Percentiles rank a stretch among this genome's conserved stretches.
phyloP scores from a whole-genome alignment of 1,140 invertebrate species.

The Ips typographus region DNA sequence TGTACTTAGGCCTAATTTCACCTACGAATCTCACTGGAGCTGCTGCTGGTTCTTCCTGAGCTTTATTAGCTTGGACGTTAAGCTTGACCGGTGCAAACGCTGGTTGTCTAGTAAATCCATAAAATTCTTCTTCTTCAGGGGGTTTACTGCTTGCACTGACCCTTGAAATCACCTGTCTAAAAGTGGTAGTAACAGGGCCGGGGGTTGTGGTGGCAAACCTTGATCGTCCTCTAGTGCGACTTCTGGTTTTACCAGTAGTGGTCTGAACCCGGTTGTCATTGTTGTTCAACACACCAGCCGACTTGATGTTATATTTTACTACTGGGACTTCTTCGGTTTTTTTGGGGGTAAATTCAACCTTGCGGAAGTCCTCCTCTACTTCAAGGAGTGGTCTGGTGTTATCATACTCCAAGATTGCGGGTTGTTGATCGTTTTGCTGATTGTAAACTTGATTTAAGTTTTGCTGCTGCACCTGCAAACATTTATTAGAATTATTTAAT shows the following conservation, averaged over 20 bases:
- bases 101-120: conserved; percentile 49
- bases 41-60: conserved; percentile 3
- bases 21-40: conserved; percentile 46
- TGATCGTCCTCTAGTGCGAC: conserved; percentile 36
- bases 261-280: conserved; percentile 18
- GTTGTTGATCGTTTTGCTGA: conserved; percentile 9
- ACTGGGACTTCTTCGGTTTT: conserved; percentile 17
- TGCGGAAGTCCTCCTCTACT: not conserved
- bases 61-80: conserved; percentile 14
- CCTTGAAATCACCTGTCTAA: conserved; percentile 2
- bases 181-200: conserved; percentile 41
- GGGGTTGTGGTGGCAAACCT: conserved; percentile 46
- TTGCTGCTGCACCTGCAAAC: too few species aligned
- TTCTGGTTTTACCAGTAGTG: conserved; percentile 6
- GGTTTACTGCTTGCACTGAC: conserved; percentile 9
- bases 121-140: conserved; percentile 47
- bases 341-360: not conserved
- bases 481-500: too few species aligned
- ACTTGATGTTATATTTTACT: conserved; percentile 32
- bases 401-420: conserved; percentile 19
- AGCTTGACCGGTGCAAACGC: conserved; percentile 37
- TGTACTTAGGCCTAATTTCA: conserved; percentile 49
- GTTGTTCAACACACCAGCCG: conserved; percentile 36
- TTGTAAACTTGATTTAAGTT: conserved; percentile 14
- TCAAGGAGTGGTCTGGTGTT: conserved; percentile 11